A percentile compares a stretch with the other conserved stretches of the same genome.
phyloP scores from a whole-genome alignment of 2,113 vertebrate genomes.

The Eublepharis macularius region DNA sequence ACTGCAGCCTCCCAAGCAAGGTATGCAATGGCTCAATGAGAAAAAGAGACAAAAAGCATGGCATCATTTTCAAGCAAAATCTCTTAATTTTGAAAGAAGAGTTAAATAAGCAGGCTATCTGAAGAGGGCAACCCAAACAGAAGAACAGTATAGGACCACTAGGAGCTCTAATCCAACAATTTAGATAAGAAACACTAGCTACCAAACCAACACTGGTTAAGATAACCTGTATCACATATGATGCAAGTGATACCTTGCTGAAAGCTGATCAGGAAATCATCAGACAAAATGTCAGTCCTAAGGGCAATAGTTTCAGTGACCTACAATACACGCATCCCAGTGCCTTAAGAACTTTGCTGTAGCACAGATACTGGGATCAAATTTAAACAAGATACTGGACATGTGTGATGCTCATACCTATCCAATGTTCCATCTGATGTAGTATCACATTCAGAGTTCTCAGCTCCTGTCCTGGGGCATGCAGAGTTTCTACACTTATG shows the following conservation, averaged over 20 bases:
- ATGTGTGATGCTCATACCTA: not conserved
- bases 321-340: not conserved
- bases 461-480: not conserved
- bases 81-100: not conserved
- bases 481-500: too few species aligned
- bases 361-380: not conserved
- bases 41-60: not conserved
- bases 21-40: not conserved
- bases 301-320: not conserved
- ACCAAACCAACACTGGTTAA: not conserved
- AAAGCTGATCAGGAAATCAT: not conserved
- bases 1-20: not conserved
- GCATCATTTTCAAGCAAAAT: not conserved
- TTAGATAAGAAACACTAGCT: not conserved
- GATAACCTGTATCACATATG: not conserved
- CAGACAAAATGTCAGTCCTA: not conserved
- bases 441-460: not conserved
- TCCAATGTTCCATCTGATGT: not conserved
- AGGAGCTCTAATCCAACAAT: not conserved
- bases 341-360: not conserved
- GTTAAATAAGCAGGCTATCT: not conserved
- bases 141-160: not conserved
- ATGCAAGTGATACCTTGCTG: not conserved
- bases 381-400: not conserved
- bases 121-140: not conserved